Percentiles rank a stretch among this genome's conserved stretches.
Evolutionary conservation across 2,113 vertebrate species (phyloP).

Genomic region (crab-eating macaque (Macaca fascicularis)): DNA sequence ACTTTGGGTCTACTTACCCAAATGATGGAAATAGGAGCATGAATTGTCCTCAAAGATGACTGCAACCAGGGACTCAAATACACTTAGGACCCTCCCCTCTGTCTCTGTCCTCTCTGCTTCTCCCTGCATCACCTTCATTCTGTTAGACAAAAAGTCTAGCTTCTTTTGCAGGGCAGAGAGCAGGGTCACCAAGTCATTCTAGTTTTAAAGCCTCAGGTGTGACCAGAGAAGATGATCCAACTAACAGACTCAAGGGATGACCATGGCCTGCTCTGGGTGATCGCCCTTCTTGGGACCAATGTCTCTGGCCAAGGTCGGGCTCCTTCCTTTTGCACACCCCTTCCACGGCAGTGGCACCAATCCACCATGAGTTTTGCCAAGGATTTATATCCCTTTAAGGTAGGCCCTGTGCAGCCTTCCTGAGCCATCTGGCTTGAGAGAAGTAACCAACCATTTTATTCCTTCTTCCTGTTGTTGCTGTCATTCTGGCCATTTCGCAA

Average conservation of each 20-base stretch:
- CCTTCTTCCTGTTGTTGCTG: conserved; percentile 1
- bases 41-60: not conserved
- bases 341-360: not conserved
- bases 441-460: conserved; percentile 75
- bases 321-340: conserved; percentile 21
- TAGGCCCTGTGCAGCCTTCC: conserved; percentile 71
- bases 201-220: not conserved
- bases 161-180: not conserved
- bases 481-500: conserved; percentile 58
- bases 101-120: not conserved
- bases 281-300: not conserved
- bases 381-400: conserved; percentile 63
- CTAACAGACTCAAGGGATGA: not conserved
- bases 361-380: not conserved
- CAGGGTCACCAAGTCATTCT: not conserved
- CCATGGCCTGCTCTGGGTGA: not conserved
- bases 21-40: not conserved
- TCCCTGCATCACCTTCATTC: not conserved
- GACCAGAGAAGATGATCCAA: not conserved
- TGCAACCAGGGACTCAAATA: not conserved
- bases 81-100: not conserved
- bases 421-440: conserved; percentile 76
- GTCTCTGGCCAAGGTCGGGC: not conserved
- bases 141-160: not conserved
- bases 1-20: not conserved